Evolutionary conservation across 2,113 vertebrate genomes (phyloP).

Genomic region (Ursus arctos): DNA sequence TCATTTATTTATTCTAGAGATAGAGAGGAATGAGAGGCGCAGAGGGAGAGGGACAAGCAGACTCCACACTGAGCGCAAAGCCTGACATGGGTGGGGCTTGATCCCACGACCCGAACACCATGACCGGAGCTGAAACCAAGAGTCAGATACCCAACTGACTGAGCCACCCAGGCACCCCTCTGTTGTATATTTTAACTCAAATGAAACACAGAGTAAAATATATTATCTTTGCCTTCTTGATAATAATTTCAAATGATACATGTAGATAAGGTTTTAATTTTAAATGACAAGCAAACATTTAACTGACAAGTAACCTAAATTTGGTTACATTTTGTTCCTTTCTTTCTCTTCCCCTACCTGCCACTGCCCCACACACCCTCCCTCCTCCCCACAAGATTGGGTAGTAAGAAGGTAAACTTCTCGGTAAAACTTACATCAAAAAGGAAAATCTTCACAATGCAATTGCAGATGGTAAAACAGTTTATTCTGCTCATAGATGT

Average conservation of each 20-base stretch:
- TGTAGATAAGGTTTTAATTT: background rate
- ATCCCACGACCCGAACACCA: background rate
- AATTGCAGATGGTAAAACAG: background rate
- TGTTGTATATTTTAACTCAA: slow-evolving; percentile 7
- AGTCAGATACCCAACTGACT: background rate
- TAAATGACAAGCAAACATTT: background rate
- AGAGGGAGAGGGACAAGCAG: background rate
- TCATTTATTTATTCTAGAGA: background rate
- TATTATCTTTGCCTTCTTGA: slow-evolving; percentile 33
- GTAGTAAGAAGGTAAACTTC: background rate
- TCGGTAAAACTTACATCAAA: background rate
- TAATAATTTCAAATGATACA: background rate
- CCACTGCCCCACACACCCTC: background rate
- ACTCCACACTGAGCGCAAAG: background rate
- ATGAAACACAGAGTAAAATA: background rate
- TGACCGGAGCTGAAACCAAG: background rate
- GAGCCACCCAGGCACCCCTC: background rate
- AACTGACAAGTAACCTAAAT: background rate
- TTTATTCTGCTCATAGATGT: background rate
- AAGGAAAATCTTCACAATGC: background rate
- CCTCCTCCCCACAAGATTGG: background rate
- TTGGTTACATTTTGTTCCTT: background rate
- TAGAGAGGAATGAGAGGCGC: background rate
- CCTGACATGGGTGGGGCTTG: background rate
- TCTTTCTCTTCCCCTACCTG: background rate